A percentile compares a stretch with the other conserved stretches of the same genome.
phyloP scores from a whole-genome alignment of 2,113 vertebrate genomes.

The Pterocles orientalis region DNA sequence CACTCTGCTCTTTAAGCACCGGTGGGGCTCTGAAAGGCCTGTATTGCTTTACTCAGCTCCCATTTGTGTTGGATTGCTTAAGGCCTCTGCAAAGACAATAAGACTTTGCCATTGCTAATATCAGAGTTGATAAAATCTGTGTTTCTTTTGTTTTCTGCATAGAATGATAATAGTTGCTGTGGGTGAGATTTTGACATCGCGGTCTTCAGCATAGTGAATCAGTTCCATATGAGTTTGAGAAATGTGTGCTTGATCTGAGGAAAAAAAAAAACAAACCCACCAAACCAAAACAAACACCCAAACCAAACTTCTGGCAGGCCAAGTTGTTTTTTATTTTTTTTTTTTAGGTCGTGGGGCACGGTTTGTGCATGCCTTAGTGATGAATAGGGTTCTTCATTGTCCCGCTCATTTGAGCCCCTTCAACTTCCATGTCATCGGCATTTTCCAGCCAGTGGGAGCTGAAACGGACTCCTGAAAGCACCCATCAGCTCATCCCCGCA shows the following conservation, averaged over 20 bases:
- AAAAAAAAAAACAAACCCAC: not conserved
- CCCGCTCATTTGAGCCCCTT: not conserved
- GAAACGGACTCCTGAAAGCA: not conserved
- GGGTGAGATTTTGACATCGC: not conserved
- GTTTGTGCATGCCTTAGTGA: not conserved
- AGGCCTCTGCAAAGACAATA: not conserved
- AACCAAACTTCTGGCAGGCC: not conserved
- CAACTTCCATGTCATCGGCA: not conserved
- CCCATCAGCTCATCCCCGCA: not conserved
- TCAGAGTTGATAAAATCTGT: constrained; percentile 1
- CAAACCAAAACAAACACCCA: not conserved
- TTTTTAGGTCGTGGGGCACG: not conserved
- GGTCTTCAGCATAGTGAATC: not conserved
- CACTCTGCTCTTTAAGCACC: not conserved
- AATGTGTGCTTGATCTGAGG: not conserved
- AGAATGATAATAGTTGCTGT: not conserved
- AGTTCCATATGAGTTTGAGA: constrained; percentile 17
- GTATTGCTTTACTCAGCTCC: not conserved
- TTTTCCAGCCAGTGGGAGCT: not conserved
- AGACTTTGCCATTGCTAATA: not conserved
- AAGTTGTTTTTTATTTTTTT: not conserved
- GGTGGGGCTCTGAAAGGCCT: not conserved
- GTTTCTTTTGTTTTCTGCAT: not conserved
- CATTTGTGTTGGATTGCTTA: not conserved
- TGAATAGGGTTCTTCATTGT: not conserved